Conservation (phyloP, 1,140 invertebrate species). For the Microplitis mediator region DNA sequence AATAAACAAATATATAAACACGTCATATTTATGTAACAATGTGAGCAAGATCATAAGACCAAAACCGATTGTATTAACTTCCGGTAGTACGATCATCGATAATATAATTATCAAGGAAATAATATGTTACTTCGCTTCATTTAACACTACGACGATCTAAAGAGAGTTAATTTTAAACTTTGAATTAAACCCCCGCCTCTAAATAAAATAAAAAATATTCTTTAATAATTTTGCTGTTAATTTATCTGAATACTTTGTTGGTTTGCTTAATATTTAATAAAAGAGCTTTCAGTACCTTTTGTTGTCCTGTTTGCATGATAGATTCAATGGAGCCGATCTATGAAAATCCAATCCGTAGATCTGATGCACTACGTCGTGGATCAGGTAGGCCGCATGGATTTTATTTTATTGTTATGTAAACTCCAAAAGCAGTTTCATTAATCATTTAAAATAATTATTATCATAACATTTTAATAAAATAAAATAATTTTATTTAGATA, state of each 20-base stretch:
- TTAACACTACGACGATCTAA: conserved; percentile 9
- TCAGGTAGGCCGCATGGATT: conserved; percentile 66
- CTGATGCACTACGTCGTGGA: conserved; percentile 73
- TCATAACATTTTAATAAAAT: too few species aligned
- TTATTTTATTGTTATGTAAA: background rate
- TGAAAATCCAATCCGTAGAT: conserved; percentile 70
- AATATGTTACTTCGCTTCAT: conserved; percentile 15
- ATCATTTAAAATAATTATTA: too few species aligned
- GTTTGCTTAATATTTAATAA: background rate
- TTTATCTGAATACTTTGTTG: background rate
- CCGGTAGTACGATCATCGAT: conserved; percentile 20
- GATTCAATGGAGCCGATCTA: conserved; percentile 73
- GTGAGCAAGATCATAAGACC: conserved; percentile 23
- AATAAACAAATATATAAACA: background rate
- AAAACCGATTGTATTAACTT: conserved; percentile 32
- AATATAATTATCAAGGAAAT: conserved; percentile 24
- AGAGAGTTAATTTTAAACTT: conserved; percentile 13
- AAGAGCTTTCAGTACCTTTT: conserved; percentile 54
- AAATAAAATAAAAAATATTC: background rate
- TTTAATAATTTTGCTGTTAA: background rate
- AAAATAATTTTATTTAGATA: conserved; percentile 65
- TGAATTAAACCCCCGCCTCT: background rate
- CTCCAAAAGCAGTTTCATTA: background rate
- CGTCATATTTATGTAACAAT: conserved; percentile 36
- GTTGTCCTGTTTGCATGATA: conserved; percentile 63